phyloP scores from a whole-genome alignment of 30 jellyfish, hydroid and myxozoan species.

The Pseudorhiza aurosa region DNA sequence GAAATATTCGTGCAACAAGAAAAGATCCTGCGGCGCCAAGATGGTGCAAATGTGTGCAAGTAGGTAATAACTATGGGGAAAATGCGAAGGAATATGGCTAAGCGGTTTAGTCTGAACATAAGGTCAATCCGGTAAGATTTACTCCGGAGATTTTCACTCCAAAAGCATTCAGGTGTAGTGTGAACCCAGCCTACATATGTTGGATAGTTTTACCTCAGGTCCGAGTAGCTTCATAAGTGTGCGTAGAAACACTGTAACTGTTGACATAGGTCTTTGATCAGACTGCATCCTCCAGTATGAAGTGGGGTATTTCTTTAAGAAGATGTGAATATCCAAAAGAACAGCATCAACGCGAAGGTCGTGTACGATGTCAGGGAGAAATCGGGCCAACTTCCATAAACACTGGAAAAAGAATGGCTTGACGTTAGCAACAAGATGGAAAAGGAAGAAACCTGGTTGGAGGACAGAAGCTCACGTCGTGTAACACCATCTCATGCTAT shows the following conservation, averaged over 20 bases:
- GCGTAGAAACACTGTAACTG: constrained; percentile 71
- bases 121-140: too few relatives aligned
- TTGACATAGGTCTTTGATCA: constrained; percentile 78
- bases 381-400: constrained; percentile 90
- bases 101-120: too few relatives aligned
- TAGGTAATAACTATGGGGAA: too few relatives aligned
- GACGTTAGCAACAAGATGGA: background rate
- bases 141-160: too few relatives aligned
- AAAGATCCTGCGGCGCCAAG: too few relatives aligned
- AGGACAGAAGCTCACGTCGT: too few relatives aligned
- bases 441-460: background rate
- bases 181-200: too few relatives aligned
- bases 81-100: too few relatives aligned
- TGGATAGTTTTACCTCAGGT: constrained; percentile 76
- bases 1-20: too few relatives aligned
- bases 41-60: too few relatives aligned
- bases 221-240: constrained; percentile 79
- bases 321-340: constrained; percentile 69
- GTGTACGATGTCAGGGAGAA: constrained; percentile 72
- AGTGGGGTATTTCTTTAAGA: constrained; percentile 74
- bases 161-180: too few relatives aligned
- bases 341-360: constrained; percentile 67
- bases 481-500: too few relatives aligned
- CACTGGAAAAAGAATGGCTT: constrained; percentile 56
- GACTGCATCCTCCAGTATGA: constrained; percentile 74